Base-by-base conservation (phyloP, 2,888 invertebrate species). In the Malthinus flaveolus region DNA sequence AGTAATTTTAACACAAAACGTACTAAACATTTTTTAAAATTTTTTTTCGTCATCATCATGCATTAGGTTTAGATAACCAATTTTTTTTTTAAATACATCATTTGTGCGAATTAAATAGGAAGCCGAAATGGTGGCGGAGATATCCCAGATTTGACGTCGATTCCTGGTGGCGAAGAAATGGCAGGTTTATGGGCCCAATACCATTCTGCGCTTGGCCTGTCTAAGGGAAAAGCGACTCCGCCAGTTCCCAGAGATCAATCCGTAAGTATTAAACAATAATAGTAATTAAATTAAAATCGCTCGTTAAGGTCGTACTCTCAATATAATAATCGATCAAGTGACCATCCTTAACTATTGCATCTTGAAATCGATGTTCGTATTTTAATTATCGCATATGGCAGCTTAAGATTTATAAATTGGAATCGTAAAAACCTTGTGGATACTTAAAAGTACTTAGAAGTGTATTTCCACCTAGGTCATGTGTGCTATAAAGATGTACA, bases 151-250 rank as follows among this genome's bases (percentile, higher is more conserved):
- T 68, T 83, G 62, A 81, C 82, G 10, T 72, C 78, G 10, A 77
- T 81, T 36, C 76, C 80, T 36, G 80, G 80, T 9, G 85, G 85
- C 7, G 88, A 88, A 76, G 88, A 88, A 74, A 88, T 91, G 84
- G 90, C 91, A 1, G 90, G 90, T 33, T 81, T 91, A n/a, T 93
- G 92, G 92, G 90, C 91, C 4, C 90, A 91, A 59, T 92, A 91
- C 78, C 89, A 90, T 79, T 88, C 87, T 68, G 90, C 91, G 1
- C 80, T 91, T 72, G 90, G 90, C 1, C 81, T 90, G 48, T 88
- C 88, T 69, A 85, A 82, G 66, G 77, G 77, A 52, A 78, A 78
- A 66, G 76, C 78, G 13, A 82, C 82, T 52, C 86, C 83, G 13
- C 83, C 83, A 1, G 75, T 79, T 11, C 76, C 81, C 6, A 80